Base-by-base conservation (phyloP, 2,888 invertebrate species). In the Drosophila mercatorum region DNA sequence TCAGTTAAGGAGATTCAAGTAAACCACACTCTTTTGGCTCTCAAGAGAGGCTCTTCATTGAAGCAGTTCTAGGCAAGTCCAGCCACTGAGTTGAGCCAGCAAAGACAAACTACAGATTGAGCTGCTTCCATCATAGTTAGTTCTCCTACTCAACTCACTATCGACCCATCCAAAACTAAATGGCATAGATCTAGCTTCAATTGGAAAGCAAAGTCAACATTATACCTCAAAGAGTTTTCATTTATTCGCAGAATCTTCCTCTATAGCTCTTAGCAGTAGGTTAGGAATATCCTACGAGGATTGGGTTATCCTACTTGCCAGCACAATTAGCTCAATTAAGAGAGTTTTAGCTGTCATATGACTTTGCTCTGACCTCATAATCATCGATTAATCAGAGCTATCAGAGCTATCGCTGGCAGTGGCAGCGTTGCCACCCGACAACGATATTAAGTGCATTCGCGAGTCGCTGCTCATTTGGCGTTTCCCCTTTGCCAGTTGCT, bases 391-490 rank as follows among this genome's bases (percentile, higher is more conserved):
- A 55, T 55, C 41, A 40, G 14, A 40, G 14, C 41, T 55, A 28
- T 41, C 28, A 31, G 40, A 41, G 55, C 26, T 49, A 59, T 38
- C 44, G 46, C 38, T 56, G 28, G n/a, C 36, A 56, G 12, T n/a
- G 26, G 41, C 55, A 40, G 52, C 52, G 10, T n/a, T 65, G 49
- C 36, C 43, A 28, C 41, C 41, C 34, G 60, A 11, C 31, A 17
- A 5, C 8, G 17, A 43, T 44, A 51, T 51, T 51, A 66, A 66
- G 46, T 53, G 66, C 66, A 66, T 52, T 65, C 22, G 12, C 26
- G 14, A 44, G 26, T 66, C 46, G 14, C 40, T 38, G 28, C 12
- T 36, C 46, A 63, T 12, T n/a, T 28, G 11, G 38, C 28, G 22
- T 43, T 68, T 38, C 7, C 14, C 31, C 31, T 17, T 31, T 22